A percentile compares a stretch with the other conserved stretches of the same genome.
These are phyloP conservation scores for Ormia ochracea DNA, from an alignment of 2,888 invertebrate genomes.

Conservation along the genomic window DNA sequence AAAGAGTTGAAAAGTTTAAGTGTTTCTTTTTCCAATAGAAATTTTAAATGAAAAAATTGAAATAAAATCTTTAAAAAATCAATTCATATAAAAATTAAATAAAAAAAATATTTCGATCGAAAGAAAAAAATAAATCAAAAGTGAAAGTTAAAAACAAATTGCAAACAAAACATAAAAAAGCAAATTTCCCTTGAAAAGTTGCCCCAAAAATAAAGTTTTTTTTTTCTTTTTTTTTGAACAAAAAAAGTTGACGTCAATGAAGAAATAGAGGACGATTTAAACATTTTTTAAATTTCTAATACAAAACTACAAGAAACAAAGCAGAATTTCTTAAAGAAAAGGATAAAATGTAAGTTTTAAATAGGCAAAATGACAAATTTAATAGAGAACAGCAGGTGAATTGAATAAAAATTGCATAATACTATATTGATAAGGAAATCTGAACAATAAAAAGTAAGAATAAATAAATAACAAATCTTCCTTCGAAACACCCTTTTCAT, in stretches of 20 bases:
- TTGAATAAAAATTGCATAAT: constrained; percentile 50
- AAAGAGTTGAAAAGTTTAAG: neutral
- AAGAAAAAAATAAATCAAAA: constrained; percentile 53
- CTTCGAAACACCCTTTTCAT: neutral
- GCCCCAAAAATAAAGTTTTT: constrained; percentile 17
- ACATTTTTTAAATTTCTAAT: constrained; percentile 6
- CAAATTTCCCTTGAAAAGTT: constrained; percentile 8
- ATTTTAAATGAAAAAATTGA: neutral
- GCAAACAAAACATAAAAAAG: constrained; percentile 10
- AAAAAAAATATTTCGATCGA: neutral
- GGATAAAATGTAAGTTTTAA: constrained; percentile 40
- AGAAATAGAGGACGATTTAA: neutral
- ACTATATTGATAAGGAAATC: constrained; percentile 24
- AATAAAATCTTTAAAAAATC: neutral
- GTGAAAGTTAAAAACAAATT: constrained; percentile 56
- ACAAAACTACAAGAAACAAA: neutral
- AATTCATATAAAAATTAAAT: neutral
- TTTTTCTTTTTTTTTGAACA: no score
- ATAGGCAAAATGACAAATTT: neutral
- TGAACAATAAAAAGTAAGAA: constrained; percentile 8
- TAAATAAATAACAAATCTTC: neutral
- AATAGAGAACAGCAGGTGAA: neutral
- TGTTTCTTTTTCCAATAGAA: neutral
- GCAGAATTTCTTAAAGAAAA: neutral
- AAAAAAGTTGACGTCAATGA: constrained; percentile 47